A percentile compares a stretch with the other conserved stretches of the same genome.
phyloP scores from a whole-genome alignment of 2,888 invertebrate species.

The Apomyelois bistriatella region DNA sequence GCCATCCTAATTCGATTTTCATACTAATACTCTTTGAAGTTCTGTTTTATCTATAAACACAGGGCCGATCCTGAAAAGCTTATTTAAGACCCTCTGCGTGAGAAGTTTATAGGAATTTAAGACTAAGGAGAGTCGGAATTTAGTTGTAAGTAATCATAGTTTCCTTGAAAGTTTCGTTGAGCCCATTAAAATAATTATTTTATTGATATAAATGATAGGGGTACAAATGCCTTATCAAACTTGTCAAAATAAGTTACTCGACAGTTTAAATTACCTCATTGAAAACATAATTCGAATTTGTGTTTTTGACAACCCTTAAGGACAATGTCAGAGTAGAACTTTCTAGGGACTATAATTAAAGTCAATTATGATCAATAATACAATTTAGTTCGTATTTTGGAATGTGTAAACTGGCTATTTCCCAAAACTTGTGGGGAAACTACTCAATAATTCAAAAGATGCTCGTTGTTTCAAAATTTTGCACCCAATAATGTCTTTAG shows the following conservation, averaged over 20 bases:
- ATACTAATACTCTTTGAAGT: conserved; percentile 32
- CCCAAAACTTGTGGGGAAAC: background rate
- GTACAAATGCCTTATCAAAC: too few species aligned
- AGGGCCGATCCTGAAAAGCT: conserved; percentile 1
- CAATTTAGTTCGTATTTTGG: conserved; percentile 9
- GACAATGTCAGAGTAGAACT: background rate
- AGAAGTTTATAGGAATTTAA: conserved; percentile 2
- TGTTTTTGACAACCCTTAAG: conserved; percentile 7
- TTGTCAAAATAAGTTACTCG: too few species aligned
- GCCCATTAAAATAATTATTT: too few species aligned
- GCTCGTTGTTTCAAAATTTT: background rate
- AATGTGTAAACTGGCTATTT: conserved; percentile 8
- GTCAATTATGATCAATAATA: conserved; percentile 12
- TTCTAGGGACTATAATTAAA: conserved; percentile 9
- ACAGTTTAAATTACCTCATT: too few species aligned
- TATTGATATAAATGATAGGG: too few species aligned
- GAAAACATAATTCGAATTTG: background rate
- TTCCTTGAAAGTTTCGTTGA: background rate
- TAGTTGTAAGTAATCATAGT: conserved; percentile 2
- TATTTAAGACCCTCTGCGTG: background rate
- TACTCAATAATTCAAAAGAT: conserved; percentile 10
- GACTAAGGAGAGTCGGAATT: conserved; percentile 1
- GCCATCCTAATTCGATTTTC: conserved; percentile 42
- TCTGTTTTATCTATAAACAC: conserved; percentile 11
- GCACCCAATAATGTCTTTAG: background rate